These are phyloP conservation scores for Eupsilia transversa DNA, from an alignment of 2,888 invertebrate genomes.

Conservation along the genomic window DNA sequence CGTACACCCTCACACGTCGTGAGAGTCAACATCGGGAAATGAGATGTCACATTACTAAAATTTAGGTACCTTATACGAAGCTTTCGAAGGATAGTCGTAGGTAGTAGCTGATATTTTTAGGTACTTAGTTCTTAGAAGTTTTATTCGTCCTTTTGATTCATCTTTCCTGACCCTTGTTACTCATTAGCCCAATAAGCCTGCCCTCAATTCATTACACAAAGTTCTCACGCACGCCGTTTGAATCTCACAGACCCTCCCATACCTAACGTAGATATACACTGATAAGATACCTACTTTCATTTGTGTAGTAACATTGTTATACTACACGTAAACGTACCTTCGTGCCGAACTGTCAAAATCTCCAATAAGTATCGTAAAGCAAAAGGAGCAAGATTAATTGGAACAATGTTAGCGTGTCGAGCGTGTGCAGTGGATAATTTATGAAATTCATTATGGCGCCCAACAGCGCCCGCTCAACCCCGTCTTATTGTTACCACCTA, in stretches of 20 bases:
- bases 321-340: constrained; percentile 31
- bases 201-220: constrained; percentile 1
- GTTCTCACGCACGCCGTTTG: background rate
- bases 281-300: background rate
- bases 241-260: background rate
- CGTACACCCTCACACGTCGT: background rate
- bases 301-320: constrained; percentile 14
- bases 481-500: constrained; percentile 62
- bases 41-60: constrained; percentile 17
- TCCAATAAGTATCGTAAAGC: constrained; percentile 65
- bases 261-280: background rate
- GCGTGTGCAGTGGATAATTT: constrained; percentile 68
- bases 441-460: constrained; percentile 73
- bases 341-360: constrained; percentile 63
- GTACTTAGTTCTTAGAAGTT: background rate
- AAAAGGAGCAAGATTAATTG: constrained; percentile 68
- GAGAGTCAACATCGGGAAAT: constrained; percentile 16
- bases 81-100: background rate
- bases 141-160: background rate
- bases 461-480: constrained; percentile 53
- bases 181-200: background rate
- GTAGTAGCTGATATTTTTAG: background rate
- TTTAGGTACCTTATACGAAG: background rate
- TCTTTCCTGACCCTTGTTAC: background rate
- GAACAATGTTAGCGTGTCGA: constrained; percentile 66